Evolutionary conservation across 2,797 vertebrate genomes (phyloP).

Genomic region (Macrochelys suwanniensis): DNA sequence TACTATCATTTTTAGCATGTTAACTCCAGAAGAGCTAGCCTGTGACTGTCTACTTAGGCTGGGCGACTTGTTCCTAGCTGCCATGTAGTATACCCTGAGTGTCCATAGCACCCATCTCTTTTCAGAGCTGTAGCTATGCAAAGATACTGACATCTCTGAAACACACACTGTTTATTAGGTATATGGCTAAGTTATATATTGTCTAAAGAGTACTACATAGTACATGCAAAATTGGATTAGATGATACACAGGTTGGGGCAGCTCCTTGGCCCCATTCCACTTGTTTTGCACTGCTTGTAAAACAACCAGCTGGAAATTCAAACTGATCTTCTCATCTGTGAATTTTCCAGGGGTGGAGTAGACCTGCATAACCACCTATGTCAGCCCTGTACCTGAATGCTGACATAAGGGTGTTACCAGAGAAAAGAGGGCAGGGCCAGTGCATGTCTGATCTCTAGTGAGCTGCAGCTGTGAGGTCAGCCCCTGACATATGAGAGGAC

Average conservation of each 20-base stretch:
- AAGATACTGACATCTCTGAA: not conserved
- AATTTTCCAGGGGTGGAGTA: not conserved
- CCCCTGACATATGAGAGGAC: not conserved
- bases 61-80: not conserved
- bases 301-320: not conserved
- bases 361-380: not conserved
- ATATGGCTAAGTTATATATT: accelerated
- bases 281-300: not conserved
- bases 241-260: not conserved
- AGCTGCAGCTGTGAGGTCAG: conserved; percentile 35
- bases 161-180: not conserved
- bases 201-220: not conserved
- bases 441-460: conserved; percentile 40
- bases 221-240: accelerated
- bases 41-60: not conserved
- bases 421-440: not conserved
- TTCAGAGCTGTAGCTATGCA: not conserved
- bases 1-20: not conserved
- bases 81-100: not conserved
- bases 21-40: not conserved
- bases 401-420: not conserved
- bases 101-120: not conserved
- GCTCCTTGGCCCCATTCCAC: not conserved
- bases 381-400: not conserved
- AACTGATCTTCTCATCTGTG: not conserved